Evolutionary conservation across 2,113 vertebrate genomes (phyloP).

Genomic region (Cephalopterus ornatus): DNA sequence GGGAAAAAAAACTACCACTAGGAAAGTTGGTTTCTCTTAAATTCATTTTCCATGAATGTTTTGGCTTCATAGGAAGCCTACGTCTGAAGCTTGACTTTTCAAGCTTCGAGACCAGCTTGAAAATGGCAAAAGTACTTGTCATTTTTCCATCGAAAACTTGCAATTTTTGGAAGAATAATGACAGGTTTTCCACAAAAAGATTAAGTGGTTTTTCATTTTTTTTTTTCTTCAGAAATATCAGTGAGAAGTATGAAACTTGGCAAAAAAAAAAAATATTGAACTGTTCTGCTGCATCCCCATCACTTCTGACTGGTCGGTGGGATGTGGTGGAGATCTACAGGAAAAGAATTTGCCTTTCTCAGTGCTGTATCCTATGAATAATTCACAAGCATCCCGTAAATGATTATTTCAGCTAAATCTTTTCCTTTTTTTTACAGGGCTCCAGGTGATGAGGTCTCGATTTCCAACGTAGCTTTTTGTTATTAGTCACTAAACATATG

Average conservation of each 20-base stretch:
- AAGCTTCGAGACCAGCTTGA: neutral
- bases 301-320: neutral
- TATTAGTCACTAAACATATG: neutral
- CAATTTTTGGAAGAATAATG: neutral
- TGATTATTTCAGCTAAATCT: neutral
- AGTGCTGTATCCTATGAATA: neutral
- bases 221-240: neutral
- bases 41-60: slow-evolving; percentile 12
- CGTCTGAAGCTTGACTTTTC: too few relatives aligned
- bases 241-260: neutral
- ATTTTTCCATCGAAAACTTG: neutral
- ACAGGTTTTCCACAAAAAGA: neutral
- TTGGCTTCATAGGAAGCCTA: neutral
- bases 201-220: neutral
- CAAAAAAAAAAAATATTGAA: neutral
- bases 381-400: neutral
- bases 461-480: neutral
- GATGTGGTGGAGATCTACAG: neutral
- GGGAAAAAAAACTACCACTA: neutral
- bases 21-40: neutral
- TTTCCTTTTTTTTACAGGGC: neutral
- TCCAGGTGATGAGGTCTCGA: neutral
- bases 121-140: neutral
- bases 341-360: neutral
- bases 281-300: neutral